Evolutionary conservation across 2,888 invertebrate genomes (phyloP), one percentile per base, ranked within the genome.

Genomic region (Pseudoips prasinana): DNA sequence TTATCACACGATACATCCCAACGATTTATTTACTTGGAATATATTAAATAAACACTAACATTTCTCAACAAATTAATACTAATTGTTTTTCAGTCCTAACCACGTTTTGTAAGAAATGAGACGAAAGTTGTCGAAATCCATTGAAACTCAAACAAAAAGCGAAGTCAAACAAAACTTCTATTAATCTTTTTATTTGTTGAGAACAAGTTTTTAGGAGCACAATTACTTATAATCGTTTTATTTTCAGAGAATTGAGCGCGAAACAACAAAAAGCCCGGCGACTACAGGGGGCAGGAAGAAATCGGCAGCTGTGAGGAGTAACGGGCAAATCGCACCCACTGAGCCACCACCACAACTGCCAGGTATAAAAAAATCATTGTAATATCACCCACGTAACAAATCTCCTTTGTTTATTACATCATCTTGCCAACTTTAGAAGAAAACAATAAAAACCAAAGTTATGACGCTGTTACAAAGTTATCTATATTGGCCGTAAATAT

Each of bases 201-300:
- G 5, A 14, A 5, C 5, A 5, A 14, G 33, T 37, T 23, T 44
- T 23, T 31, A 39, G 33, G 36, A 31, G 22, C 2, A 14, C 14
- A 14, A 14, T 14, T 3, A 5, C 14, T 14, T 14, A 14, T 14
- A 14, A 14, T 14, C 14, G 14, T 32, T 45, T 33, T 73, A 64
- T 57, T 81, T 80, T 7, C 68, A 88, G 87, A 80, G 86, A 63
- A 68, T 83, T 31, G 87, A 88, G 46, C 77, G 86, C 26, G 87
- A 88, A 59, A 77, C 60, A 25, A 78, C 79, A 39, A 86, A 85
- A 64, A 85, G 85, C 61, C 86, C 86, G 52, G 86, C 87, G 10
- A 81, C 78, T 32, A 78, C 85, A 22, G 84, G 82, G 10, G 77
- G 81, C 34, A 81, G 85, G 60, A 87, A 88, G 64, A 85, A 86